These are phyloP conservation scores for Semnopithecus entellus DNA, from an alignment of 2,113 vertebrate genomes.

Conservation along the genomic window DNA sequence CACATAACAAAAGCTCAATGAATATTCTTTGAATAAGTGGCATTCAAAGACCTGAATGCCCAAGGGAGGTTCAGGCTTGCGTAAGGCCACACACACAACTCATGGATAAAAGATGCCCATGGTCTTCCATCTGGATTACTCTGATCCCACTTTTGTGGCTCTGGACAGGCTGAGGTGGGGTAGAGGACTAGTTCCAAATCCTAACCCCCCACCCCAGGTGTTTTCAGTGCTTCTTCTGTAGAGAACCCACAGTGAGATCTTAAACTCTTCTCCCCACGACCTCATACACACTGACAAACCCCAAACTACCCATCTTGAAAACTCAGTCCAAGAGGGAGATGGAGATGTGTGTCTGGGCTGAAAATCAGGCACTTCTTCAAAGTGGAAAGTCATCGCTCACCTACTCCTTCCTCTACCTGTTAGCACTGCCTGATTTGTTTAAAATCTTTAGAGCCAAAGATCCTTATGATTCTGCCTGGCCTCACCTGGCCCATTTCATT, in stretches of 20 bases:
- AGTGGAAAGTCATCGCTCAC: background rate
- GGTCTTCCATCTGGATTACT: background rate
- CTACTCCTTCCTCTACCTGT: background rate
- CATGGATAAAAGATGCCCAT: accelerated
- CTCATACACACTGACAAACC: background rate
- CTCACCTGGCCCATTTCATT: background rate
- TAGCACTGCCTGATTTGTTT: background rate
- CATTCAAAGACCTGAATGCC: background rate
- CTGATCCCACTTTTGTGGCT: no score
- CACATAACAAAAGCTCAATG: background rate
- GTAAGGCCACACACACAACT: background rate
- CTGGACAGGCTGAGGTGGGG: background rate
- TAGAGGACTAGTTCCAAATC: background rate
- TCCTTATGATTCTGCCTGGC: no score
- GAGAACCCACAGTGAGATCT: background rate
- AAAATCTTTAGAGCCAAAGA: background rate
- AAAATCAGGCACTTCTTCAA: background rate
- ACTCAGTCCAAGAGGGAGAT: background rate
- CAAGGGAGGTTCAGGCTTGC: background rate
- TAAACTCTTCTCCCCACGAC: background rate
- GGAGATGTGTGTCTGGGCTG: background rate
- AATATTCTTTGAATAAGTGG: background rate
- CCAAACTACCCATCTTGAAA: background rate
- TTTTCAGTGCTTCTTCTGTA: background rate
- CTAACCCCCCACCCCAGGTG: background rate